Evolutionary conservation across 2,888 invertebrate genomes (phyloP).

Genomic region (Caenorhabditis afra): DNA sequence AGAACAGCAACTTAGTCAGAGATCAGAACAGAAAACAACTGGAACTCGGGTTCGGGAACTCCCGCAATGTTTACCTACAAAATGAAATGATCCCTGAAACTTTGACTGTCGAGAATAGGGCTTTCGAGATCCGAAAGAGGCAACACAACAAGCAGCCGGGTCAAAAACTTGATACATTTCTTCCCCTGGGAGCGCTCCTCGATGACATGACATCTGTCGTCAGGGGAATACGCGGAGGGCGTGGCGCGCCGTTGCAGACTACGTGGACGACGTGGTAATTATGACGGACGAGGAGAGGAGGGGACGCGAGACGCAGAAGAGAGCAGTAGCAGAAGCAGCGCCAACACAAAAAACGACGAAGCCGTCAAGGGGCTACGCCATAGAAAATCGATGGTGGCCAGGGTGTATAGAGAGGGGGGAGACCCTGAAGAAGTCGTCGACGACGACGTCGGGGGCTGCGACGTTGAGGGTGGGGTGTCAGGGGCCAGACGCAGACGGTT

Average conservation of each 20-base stretch:
- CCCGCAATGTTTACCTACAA: background rate
- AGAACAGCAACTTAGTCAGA: background rate
- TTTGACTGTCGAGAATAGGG: background rate
- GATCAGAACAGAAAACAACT: background rate
- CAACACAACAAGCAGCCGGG: conserved; percentile 2
- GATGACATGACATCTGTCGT: conserved; percentile 34
- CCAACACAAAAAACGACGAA: conserved; percentile 37
- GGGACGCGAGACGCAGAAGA: conserved; percentile 38
- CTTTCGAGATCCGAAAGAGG: background rate
- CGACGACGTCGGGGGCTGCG: conserved; percentile 27
- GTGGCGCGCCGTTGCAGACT: conserved; percentile 32
- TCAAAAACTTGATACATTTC: conserved; percentile 10
- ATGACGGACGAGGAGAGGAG: conserved; percentile 21
- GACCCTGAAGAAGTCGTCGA: conserved; percentile 29
- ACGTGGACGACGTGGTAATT: conserved; percentile 56
- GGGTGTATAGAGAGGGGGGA: conserved; percentile 15
- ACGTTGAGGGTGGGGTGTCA: background rate
- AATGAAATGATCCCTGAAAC: too few species aligned
- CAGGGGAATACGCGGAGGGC: conserved; percentile 31
- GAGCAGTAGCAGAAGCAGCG: background rate
- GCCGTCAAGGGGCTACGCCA: conserved; percentile 17
- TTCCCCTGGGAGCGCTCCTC: background rate
- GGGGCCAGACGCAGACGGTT: conserved; percentile 30
- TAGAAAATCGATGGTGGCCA: conserved; percentile 49
- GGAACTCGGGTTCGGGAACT: background rate